phyloP scores from a whole-genome alignment of 2,797 vertebrate species.

The Lophius americanus region DNA sequence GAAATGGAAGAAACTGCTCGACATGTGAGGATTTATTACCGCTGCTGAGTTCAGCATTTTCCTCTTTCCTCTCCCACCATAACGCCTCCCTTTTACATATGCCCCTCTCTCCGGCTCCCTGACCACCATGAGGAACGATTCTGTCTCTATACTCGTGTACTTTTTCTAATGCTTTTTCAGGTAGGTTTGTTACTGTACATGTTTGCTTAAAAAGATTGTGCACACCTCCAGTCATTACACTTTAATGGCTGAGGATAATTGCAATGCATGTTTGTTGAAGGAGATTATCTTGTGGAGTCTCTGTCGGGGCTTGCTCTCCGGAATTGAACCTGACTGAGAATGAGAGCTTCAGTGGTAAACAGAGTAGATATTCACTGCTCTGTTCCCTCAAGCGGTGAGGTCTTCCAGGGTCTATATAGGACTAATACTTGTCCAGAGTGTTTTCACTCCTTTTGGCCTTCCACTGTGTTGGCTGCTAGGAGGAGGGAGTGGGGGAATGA shows the following conservation, averaged over 20 bases:
- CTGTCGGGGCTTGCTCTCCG: slow-evolving; percentile 55
- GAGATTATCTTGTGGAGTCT: slow-evolving; percentile 65
- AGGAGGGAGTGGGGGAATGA: slow-evolving; percentile 50
- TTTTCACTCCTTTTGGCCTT: slow-evolving; percentile 71
- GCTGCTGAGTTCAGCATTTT: slow-evolving; percentile 76
- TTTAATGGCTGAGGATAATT: slow-evolving; percentile 76
- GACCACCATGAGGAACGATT: slow-evolving; percentile 74
- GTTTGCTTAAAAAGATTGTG: slow-evolving; percentile 71
- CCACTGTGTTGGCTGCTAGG: slow-evolving; percentile 46
- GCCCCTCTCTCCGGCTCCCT: slow-evolving; percentile 59
- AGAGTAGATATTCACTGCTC: slow-evolving; percentile 61
- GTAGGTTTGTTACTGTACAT: slow-evolving; percentile 64
- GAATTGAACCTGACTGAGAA: slow-evolving; percentile 44
- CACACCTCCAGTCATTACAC: slow-evolving; percentile 74
- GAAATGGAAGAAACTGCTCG: slow-evolving; percentile 66
- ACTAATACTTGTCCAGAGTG: slow-evolving; percentile 66
- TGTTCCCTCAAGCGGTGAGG: slow-evolving; percentile 53
- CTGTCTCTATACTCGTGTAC: slow-evolving; percentile 54
- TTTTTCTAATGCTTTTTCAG: slow-evolving; percentile 73
- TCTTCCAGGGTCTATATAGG: slow-evolving; percentile 56
- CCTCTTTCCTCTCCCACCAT: slow-evolving; percentile 50
- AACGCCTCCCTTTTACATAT: slow-evolving; percentile 72
- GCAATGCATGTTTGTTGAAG: slow-evolving; percentile 67
- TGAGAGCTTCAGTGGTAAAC: slow-evolving; percentile 41
- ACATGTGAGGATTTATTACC: slow-evolving; percentile 75